Conservation (phyloP, 2,797 vertebrate species). For the Numenius phaeopus region DNA sequence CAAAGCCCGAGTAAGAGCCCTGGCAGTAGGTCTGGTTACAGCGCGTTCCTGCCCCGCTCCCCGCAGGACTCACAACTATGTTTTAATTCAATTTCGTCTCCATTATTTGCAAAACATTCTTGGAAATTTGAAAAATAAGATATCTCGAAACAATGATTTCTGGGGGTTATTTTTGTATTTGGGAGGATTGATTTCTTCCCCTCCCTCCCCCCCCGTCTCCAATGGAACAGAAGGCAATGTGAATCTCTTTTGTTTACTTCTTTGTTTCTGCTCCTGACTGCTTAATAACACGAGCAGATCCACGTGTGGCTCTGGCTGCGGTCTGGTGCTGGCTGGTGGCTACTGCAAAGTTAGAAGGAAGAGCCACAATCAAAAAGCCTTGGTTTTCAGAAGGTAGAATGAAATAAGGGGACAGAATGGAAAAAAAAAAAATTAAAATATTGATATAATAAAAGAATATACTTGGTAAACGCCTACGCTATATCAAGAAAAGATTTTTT, state of each 20-base stretch:
- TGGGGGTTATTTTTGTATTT: slow-evolving; percentile 11
- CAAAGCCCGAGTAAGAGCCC: not conserved
- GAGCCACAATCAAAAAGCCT: not conserved
- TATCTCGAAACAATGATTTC: not conserved
- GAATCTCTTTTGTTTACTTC: slow-evolving; percentile 66
- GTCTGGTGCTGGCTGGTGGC: not conserved
- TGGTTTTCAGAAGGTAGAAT: not conserved
- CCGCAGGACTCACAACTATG: not conserved
- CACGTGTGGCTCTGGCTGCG: not conserved
- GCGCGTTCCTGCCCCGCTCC: not conserved
- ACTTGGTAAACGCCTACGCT: accelerated
- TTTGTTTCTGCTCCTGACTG: slow-evolving; percentile 57
- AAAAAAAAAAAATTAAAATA: not conserved
- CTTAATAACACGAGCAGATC: slow-evolving; percentile 28
- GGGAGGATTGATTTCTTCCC: not conserved
- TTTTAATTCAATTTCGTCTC: not conserved
- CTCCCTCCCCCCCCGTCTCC: not conserved
- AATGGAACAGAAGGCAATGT: slow-evolving; percentile 31
- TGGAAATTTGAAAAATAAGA: not conserved
- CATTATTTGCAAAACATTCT: not conserved
- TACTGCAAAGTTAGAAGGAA: not conserved
- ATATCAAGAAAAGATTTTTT: not conserved
- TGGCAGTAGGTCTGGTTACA: not conserved
- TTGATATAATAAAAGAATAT: not conserved
- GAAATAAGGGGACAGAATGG: not conserved